Evolutionary conservation across 2,888 invertebrate genomes (phyloP).

Genomic region (Catocala fraxini): DNA sequence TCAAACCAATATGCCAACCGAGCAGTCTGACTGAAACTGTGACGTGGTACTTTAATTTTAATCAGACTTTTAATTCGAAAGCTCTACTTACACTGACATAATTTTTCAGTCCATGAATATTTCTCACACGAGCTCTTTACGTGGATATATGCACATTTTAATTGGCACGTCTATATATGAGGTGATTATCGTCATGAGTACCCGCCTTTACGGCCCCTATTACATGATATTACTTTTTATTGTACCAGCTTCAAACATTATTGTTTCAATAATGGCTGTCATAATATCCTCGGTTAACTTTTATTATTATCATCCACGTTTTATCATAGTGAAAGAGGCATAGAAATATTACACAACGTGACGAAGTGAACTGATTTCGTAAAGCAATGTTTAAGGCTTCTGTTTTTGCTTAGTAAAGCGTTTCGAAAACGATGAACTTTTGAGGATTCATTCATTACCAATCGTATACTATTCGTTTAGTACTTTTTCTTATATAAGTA

Average conservation of each 20-base stretch:
- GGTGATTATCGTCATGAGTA: conserved; percentile 18
- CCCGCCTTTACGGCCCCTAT: conserved; percentile 18
- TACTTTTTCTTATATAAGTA: not conserved
- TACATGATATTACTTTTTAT: conserved; percentile 36
- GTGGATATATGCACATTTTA: conserved; percentile 24
- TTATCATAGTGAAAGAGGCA: conserved; percentile 10
- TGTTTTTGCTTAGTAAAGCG: conserved; percentile 15
- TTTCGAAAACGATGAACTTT: conserved; percentile 25
- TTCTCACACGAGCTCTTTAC: conserved; percentile 10
- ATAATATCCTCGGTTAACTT: conserved; percentile 29
- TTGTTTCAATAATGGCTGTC: conserved; percentile 32
- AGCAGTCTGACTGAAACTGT: no score
- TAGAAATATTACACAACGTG: conserved; percentile 15
- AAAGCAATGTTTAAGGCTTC: conserved; percentile 30
- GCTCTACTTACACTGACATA: no score
- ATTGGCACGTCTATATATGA: conserved; percentile 12
- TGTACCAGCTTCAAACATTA: conserved; percentile 26
- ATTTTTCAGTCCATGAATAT: not conserved
- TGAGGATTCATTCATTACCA: conserved; percentile 29
- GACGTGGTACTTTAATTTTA: no score
- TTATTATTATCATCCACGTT: conserved; percentile 20
- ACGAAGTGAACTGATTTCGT: conserved; percentile 8
- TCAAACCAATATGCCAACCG: no score
- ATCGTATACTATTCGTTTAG: not conserved
- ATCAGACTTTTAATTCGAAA: no score